phyloP scores from a whole-genome alignment of 35 echinoderm and acorn worm species.

The Chiridota heheva region DNA sequence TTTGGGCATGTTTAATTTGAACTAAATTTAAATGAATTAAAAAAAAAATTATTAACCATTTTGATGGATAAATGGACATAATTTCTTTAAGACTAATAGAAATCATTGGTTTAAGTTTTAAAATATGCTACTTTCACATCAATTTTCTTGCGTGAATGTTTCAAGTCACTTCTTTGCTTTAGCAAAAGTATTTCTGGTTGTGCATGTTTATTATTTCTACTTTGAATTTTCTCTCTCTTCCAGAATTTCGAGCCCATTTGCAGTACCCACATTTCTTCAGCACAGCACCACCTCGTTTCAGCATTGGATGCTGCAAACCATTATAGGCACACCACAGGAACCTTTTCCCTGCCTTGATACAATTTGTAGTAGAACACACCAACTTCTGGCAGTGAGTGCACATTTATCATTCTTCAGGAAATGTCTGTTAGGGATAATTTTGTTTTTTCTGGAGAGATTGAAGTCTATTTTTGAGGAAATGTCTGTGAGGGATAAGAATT shows the following conservation, averaged over 20 bases:
- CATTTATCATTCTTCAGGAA: too few relatives aligned
- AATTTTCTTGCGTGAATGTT: background rate
- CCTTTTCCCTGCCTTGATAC: slow-evolving; percentile 59
- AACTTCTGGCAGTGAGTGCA: slow-evolving; percentile 66
- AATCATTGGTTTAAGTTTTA: too few relatives aligned
- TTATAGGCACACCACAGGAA: slow-evolving; percentile 46
- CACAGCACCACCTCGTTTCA: slow-evolving; percentile 51
- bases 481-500: too few relatives aligned
- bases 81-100: too few relatives aligned
- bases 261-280: slow-evolving; percentile 52
- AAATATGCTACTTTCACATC: too few relatives aligned
- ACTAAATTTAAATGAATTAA: too few relatives aligned
- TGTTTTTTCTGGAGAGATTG: too few relatives aligned
- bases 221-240: background rate
- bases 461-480: too few relatives aligned
- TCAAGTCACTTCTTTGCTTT: background rate
- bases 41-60: too few relatives aligned
- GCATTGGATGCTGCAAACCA: slow-evolving; percentile 25
- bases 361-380: slow-evolving; percentile 51
- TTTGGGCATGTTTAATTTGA: too few relatives aligned
- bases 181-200: background rate
- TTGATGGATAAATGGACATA: too few relatives aligned
- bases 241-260: slow-evolving; percentile 55
- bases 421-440: too few relatives aligned
- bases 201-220: background rate